Evolutionary conservation across 64 coral and sea anemone genomes (phyloP), one percentile per base, ranked within the genome.

Genomic region (Cladopsammia gracilis): DNA sequence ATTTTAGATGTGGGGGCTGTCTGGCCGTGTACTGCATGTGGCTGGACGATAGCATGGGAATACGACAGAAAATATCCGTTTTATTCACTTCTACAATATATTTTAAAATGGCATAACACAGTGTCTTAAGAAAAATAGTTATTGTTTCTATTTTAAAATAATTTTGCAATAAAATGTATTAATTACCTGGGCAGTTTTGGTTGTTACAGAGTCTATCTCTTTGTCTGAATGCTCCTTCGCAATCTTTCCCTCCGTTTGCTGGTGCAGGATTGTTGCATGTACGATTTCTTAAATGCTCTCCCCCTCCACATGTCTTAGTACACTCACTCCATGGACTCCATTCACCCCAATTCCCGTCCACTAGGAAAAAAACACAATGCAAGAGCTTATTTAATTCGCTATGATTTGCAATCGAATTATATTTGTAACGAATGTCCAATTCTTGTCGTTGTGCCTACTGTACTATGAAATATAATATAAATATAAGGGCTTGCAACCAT

Each of bases 311-410:
- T 25, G 48, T 71, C 22, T 42, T 69, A 4, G 58, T 60, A 48
- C 92, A 94, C 1, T 26, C 57, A 23, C 85, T 58, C 44, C 62
- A 94, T 5, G 42, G 51, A 5, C 76, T 44, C 92, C 92, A 94
- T 20, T 89, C 85, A 48, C 73, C 49, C 92, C 92, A 94, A 0
- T 81, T 58, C 0, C 92, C 85, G 48, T 94, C 92, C 12, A 94
- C 92, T 89, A 52, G 4, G 52, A 78, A 84, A 77, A 62, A n/a
- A 19, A 56, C 15, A 14, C 22, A 70, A 24, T 25, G 7, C 12
- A 56, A 56, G 19, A 79, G 48, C 74, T 43, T 48, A 80, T 80
- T 15, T 54, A 71, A 20, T 71, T 57, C 18, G n/a, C 56, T 0
- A 16, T 15, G 13, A 45, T 71, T 54, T 58, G 53, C 14, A 14